Evolutionary conservation across 1,140 invertebrate genomes (phyloP).

Genomic region (Arion vulgaris): DNA sequence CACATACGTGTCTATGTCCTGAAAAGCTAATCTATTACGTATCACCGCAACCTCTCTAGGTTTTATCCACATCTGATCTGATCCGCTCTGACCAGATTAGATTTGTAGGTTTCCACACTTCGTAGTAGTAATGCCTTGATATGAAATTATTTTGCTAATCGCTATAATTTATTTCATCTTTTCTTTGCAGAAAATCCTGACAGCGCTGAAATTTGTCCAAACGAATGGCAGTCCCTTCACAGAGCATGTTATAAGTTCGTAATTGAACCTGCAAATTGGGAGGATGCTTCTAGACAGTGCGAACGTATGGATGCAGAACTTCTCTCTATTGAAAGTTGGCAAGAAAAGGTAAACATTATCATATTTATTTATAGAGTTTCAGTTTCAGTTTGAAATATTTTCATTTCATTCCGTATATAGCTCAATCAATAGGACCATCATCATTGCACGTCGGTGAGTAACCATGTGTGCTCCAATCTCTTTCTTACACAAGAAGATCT

Average conservation of each 20-base stretch:
- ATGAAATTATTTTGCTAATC: too few relatives aligned
- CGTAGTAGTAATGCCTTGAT: too few relatives aligned
- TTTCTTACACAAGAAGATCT: too few relatives aligned
- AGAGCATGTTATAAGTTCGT: neutral
- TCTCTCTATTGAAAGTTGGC: neutral
- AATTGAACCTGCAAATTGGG: neutral
- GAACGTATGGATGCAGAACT: neutral
- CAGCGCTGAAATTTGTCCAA: neutral
- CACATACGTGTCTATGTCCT: too few relatives aligned
- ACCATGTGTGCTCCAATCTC: too few relatives aligned
- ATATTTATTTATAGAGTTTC: neutral
- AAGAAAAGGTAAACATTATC: neutral
- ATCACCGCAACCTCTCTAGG: too few relatives aligned
- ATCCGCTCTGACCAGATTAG: too few relatives aligned
- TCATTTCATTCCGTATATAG: neutral
- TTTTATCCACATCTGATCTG: too few relatives aligned
- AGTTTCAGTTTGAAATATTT: neutral
- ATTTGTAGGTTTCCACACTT: too few relatives aligned
- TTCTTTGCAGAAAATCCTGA: neutral
- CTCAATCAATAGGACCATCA: neutral
- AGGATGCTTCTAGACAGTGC: neutral
- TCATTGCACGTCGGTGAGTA: too few relatives aligned
- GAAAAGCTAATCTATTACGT: too few relatives aligned
- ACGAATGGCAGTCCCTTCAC: neutral
- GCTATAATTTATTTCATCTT: too few relatives aligned